Base-by-base conservation (phyloP, 2,888 invertebrate genomes). In the Mimumesa dahlbomi region DNA sequence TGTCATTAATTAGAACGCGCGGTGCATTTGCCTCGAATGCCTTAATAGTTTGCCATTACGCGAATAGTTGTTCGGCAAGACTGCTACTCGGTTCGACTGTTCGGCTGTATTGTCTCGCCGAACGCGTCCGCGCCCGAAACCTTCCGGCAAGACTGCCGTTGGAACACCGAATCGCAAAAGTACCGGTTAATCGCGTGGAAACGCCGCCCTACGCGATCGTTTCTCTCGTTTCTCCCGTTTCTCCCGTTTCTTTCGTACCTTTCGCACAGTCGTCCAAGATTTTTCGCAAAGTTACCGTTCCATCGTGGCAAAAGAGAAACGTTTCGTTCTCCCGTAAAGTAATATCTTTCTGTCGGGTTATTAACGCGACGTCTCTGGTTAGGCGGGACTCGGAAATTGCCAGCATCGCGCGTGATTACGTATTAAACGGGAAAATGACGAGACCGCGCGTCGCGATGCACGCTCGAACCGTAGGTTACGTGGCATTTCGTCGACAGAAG, bases 1-100 rank as follows among this genome's bases (percentile, higher is more conserved):
- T 40, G 69, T 69, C 77, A 75, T 77, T 77, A 77, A 77, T 77
- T 77, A 77, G 69, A 69, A 69, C 66, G 62, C 61, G 54, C 46
- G 29, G 58, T 34, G 59, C 50, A 62, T 64, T 73, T 56, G 69
- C 29, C 54, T 40, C 58, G 73, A 77, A 77, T 75, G 52, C 77
- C 66, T 63, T 77, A 72, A 77, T 73, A 77, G 76, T 74, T 69
- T 49, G 49, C 61, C 25, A 66, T 76, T 76, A 75, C 62, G 59
- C 59, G 49, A 56, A 58, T 62, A 49, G 46, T 49, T 52, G 53
- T 38, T 21, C 13, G 45, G 36, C 70, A 61, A 73, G 67, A 25
- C 25, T 3, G n/a, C n/a, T n/a, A n/a, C 38, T 40, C 11, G 14
- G 2, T 31, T 56, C 65, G n/a, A n/a, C 50, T 58, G 59, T 74